Evolutionary conservation across 2,888 invertebrate genomes (phyloP), one percentile per base, ranked within the genome.

Genomic region (Allophyes oxyacanthae): DNA sequence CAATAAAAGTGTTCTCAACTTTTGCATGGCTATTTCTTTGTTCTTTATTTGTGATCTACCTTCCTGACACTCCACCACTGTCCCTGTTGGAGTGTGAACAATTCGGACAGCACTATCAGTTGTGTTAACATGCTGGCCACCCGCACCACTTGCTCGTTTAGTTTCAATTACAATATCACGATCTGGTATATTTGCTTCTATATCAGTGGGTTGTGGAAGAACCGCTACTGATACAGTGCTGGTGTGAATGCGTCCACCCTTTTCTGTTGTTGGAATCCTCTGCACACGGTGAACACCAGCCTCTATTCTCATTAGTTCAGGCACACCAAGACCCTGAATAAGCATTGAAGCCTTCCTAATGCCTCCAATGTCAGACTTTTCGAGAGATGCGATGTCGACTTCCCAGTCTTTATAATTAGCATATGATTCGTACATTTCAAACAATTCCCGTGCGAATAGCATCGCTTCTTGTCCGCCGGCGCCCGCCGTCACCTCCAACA

Each of bases 381-480:
- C 95, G 6, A 92, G 61, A 0, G 94, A 91, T 6, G 94, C 90
- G 41, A 94, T 82, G 41, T 95, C 92, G 28, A 92, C 90, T 9
- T 94, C 82, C 97, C 97, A 97, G 15, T 94, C 94, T 81, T 96
- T 97, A 82, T 95, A 95, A 0, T 94, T 82, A 0, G 97, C 95
- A 86, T 97, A 98, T 34, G 95, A 95, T 34, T 91, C 88, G 81
- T 99, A 99, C 97, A 99, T 97, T 10, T 97, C 93, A 66, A 97
- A 96, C 0, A 99, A 89, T 82, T 99, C 98, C 62, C 95, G 94
- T 0, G 98, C 97, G 88, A 99, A 99, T 2, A 99, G 90, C 98
- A 99, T 99, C 0, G 99, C 97, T 90, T 99, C 99, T 82, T 98
- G 97, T 0, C 99, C 99, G 0, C 99, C 99, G 0, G 98, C 98